These are phyloP conservation scores for Tamias sibiricus DNA, from an alignment of 2,113 vertebrate species.

Conservation along the genomic window DNA sequence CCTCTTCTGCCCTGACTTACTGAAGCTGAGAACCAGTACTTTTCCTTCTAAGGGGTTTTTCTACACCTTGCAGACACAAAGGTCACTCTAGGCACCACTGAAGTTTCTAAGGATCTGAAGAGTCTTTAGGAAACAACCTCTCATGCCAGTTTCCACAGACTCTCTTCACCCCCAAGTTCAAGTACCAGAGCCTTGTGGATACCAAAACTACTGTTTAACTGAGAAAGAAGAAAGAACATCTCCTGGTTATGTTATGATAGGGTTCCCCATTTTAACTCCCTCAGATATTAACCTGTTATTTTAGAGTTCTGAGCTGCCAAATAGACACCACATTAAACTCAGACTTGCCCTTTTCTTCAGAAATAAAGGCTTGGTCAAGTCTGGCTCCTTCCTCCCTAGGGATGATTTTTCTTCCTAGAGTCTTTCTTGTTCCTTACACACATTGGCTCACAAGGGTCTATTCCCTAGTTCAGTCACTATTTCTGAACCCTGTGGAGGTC, in stretches of 20 bases:
- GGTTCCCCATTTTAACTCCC: neutral
- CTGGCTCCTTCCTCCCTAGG: neutral
- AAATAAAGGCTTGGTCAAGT: neutral
- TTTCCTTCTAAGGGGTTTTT: neutral
- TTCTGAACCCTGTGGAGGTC: neutral
- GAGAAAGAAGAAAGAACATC: neutral
- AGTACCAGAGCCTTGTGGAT: neutral
- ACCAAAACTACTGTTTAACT: neutral
- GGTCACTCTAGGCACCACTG: neutral
- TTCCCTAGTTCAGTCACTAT: neutral
- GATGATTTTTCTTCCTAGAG: neutral
- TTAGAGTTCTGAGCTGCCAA: neutral
- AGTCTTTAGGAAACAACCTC: neutral
- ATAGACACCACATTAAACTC: neutral
- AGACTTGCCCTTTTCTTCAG: neutral
- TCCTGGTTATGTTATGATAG: neutral
- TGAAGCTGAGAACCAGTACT: neutral
- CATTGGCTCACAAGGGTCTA: neutral
- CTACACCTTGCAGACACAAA: no score
- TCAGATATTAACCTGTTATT: neutral
- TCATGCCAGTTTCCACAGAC: neutral
- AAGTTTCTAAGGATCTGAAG: neutral
- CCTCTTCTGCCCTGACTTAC: neutral
- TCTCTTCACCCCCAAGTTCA: neutral
- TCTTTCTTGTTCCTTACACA: neutral